Conservation (phyloP, 2,888 invertebrate species). For the Diarsia dahlii region DNA sequence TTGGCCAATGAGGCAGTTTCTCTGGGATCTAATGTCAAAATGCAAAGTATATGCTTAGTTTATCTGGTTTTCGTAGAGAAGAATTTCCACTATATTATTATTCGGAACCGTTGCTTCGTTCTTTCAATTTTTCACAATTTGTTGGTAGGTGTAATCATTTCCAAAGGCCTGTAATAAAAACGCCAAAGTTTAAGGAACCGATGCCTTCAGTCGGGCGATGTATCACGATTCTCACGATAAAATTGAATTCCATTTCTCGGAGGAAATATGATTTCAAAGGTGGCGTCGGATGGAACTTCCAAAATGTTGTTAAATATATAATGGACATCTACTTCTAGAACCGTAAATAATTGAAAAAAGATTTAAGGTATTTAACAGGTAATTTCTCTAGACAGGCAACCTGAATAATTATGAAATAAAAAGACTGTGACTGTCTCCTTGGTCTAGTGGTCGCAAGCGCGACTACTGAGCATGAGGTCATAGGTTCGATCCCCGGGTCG, state of each 20-base stretch:
- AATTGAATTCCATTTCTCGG: conserved; percentile 54
- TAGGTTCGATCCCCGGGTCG: too few species aligned
- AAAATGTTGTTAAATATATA: conserved; percentile 23
- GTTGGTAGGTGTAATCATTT: conserved; percentile 40
- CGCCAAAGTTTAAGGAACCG: conserved; percentile 40
- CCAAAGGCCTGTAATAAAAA: conserved; percentile 53
- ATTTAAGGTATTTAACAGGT: neutral
- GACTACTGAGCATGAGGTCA: too few species aligned
- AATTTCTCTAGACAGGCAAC: neutral
- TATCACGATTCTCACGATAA: conserved; percentile 50
- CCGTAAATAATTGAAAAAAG: neutral
- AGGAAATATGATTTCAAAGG: conserved; percentile 45
- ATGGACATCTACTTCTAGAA: neutral
- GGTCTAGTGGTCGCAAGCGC: too few species aligned
- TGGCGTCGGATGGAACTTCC: conserved; percentile 1
- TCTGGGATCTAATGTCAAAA: neutral
- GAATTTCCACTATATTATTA: conserved; percentile 9
- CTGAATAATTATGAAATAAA: too few species aligned
- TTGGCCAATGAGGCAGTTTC: too few species aligned
- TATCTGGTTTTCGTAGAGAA: neutral
- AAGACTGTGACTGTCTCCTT: too few species aligned
- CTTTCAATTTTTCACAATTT: conserved; percentile 38
- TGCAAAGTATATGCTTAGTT: neutral
- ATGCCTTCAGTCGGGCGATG: conserved; percentile 33
- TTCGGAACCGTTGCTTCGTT: neutral